Evolutionary conservation across 2,113 vertebrate genomes (phyloP), one percentile per base, ranked within the genome.

Genomic region (Esox niger): DNA sequence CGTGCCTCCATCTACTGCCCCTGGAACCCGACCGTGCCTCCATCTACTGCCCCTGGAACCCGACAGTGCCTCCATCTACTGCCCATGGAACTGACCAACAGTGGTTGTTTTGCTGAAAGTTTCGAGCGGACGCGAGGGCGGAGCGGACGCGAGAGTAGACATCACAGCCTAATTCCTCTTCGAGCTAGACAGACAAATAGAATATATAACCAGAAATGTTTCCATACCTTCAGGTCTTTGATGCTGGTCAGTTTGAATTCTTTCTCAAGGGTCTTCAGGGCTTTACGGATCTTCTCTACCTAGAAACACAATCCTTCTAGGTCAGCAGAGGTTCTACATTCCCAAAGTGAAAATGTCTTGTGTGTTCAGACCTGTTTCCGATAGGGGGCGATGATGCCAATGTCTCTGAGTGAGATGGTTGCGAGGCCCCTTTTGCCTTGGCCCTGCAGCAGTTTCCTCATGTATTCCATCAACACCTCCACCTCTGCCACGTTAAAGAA

Each of bases 331-430:
- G 35, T 13, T n/a, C n/a, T n/a, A n/a, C n/a, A n/a, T n/a, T n/a
- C n/a, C n/a, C n/a, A n/a, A n/a, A n/a, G n/a, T n/a, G n/a, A n/a
- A n/a, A n/a, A n/a, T 30, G 29, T 43, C 17, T 15, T 15, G 13
- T 31, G 57, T 21, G 4, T 15, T 30, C 27, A 15, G 43, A 98
- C 97, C 94, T 98, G 96, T 77, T 98, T 98, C 76, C 95, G 95
- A 86, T 98, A 98, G 21, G 96, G 96, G 47, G 96, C 88, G 71
- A 98, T 98, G 79, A 98, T 89, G 13, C 96, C 97, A 0, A 98
- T 88, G 0, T 95, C 93, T 79, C 66, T 86, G 27, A 95, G 92
- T 0, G 84, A 69, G 69, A 95, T 72, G 0, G 26, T 86, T 4
- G 83, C 66, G 54, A 87, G 69, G 2, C 93, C 86, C 1, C 74